Evolutionary conservation across 2,888 invertebrate species (phyloP).

Genomic region (Auanema freiburgensis): DNA sequence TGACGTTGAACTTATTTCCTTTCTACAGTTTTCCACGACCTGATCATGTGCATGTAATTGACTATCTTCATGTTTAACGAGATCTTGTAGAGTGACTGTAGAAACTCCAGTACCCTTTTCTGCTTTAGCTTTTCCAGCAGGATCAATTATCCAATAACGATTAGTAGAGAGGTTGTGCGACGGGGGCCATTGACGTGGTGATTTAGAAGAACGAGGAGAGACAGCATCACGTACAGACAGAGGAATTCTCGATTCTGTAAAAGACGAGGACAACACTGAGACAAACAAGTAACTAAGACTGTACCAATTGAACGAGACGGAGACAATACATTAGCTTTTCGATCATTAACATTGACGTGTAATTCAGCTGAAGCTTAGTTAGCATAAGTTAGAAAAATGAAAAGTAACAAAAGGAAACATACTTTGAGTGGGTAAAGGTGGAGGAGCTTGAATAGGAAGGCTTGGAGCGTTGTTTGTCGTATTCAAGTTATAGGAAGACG

Average conservation of each 20-base stretch:
- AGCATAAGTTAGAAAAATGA: too few relatives aligned
- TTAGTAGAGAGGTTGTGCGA: conserved; percentile 22
- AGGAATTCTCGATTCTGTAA: conserved; percentile 39
- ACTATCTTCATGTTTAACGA: background rate
- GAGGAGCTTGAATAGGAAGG: conserved; percentile 10
- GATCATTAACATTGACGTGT: too few relatives aligned
- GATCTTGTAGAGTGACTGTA: too few relatives aligned
- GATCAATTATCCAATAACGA: conserved; percentile 45
- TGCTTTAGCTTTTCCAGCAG: conserved; percentile 27
- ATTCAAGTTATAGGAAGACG: conserved; percentile 10
- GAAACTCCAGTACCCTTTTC: too few relatives aligned
- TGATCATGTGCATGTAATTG: background rate
- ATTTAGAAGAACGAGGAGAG: conserved; percentile 27
- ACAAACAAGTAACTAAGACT: conserved; percentile 14
- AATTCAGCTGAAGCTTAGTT: too few relatives aligned
- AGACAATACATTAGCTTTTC: too few relatives aligned
- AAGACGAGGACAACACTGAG: conserved; percentile 6
- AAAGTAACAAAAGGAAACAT: too few relatives aligned
- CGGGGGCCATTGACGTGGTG: conserved; percentile 37
- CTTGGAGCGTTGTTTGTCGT: background rate
- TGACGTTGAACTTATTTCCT: too few relatives aligned
- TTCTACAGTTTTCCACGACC: background rate
- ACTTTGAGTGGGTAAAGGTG: conserved; percentile 20
- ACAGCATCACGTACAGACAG: conserved; percentile 38
- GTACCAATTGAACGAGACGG: conserved; percentile 18